phyloP scores from a whole-genome alignment of 2,888 invertebrate species.

The Eretmocerus hayati region DNA sequence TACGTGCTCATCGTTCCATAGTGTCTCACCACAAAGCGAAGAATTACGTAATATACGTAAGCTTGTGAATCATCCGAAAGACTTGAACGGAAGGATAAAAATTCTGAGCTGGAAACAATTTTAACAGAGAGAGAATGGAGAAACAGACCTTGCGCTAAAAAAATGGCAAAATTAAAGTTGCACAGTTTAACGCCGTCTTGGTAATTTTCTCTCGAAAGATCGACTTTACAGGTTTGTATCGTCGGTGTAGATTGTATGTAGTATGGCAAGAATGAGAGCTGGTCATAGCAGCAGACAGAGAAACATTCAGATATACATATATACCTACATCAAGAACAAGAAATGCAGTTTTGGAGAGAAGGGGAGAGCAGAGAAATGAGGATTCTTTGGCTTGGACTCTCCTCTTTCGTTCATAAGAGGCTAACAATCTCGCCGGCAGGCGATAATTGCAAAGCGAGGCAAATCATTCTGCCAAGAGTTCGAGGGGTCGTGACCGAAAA shows the following conservation, averaged over 20 bases:
- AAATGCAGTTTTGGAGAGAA: background rate
- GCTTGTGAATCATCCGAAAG: conserved; percentile 20
- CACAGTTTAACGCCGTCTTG: conserved; percentile 21
- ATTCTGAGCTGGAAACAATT: background rate
- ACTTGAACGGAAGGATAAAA: conserved; percentile 3
- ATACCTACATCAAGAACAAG: background rate
- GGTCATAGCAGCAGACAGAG: no score
- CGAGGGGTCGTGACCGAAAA: conserved; percentile 26
- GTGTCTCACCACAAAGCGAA: no score
- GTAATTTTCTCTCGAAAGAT: conserved; percentile 21
- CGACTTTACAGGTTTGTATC: no score
- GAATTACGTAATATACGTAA: no score
- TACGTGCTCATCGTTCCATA: no score
- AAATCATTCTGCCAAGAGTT: conserved; percentile 22
- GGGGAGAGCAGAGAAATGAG: conserved; percentile 1
- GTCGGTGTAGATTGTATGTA: no score
- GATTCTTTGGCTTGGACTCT: conserved; percentile 10
- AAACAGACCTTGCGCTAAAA: background rate
- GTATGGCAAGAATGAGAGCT: no score
- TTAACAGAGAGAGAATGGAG: background rate
- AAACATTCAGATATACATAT: no score
- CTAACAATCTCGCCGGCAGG: conserved; percentile 23
- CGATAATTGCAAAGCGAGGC: conserved; percentile 23
- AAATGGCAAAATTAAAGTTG: conserved; percentile 21
- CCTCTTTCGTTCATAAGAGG: conserved; percentile 19